A percentile compares a stretch with the other conserved stretches of the same genome.
These are phyloP conservation scores for Heteromormyrus szaboi DNA, from an alignment of 2,797 vertebrate genomes.

Conservation along the genomic window DNA sequence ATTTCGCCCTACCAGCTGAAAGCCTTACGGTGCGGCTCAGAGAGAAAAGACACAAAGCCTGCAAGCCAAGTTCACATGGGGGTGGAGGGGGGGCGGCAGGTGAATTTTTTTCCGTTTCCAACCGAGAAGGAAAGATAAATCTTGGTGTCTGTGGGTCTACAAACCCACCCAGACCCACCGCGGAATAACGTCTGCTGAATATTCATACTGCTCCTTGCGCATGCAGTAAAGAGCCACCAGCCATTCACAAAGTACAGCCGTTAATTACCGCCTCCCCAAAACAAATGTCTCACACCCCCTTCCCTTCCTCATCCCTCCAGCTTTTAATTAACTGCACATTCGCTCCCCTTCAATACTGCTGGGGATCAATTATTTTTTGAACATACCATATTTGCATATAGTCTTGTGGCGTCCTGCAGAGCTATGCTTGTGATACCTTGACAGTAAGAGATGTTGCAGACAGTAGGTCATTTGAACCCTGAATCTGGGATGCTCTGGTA, in stretches of 20 bases:
- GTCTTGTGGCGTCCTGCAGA: constrained; percentile 41
- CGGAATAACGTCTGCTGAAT: constrained; percentile 67
- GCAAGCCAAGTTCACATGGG: background rate
- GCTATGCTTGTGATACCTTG: constrained; percentile 35
- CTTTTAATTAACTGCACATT: constrained; percentile 71
- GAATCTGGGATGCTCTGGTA: no score
- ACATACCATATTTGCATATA: background rate
- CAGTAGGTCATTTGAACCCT: background rate
- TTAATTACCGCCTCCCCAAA: constrained; percentile 63
- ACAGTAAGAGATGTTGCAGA: constrained; percentile 18
- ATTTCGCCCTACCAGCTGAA: constrained; percentile 17
- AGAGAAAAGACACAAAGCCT: background rate
- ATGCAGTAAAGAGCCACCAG: constrained; percentile 53
- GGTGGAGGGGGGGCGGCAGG: background rate
- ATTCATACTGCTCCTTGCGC: constrained; percentile 49
- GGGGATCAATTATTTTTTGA: constrained; percentile 57
- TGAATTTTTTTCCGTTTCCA: background rate
- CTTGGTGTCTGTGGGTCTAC: constrained; percentile 49
- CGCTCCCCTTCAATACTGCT: constrained; percentile 57
- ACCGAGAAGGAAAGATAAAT: constrained; percentile 37
- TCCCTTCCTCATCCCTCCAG: constrained; percentile 54
- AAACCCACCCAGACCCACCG: constrained; percentile 46
- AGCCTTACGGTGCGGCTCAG: background rate
- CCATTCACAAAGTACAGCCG: constrained; percentile 54
- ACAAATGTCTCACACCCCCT: constrained; percentile 52